These are phyloP conservation scores for Eupithecia insigniata DNA, from an alignment of 2,888 invertebrate species.

Conservation along the genomic window DNA sequence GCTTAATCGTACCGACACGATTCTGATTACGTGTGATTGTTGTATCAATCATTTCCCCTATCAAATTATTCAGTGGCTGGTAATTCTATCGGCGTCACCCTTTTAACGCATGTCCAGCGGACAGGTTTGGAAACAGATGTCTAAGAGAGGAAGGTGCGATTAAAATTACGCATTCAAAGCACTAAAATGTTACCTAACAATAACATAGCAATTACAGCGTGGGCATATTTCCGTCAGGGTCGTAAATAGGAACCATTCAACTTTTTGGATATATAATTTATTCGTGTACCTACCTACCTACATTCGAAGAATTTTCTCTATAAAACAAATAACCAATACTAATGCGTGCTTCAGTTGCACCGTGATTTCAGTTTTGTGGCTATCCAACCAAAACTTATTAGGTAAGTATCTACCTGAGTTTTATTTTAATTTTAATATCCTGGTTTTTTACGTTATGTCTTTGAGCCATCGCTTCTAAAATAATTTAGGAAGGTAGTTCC, in stretches of 20 bases:
- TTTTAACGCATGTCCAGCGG: slow-evolving; percentile 34
- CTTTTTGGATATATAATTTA: background rate
- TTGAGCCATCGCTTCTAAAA: background rate
- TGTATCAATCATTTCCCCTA: slow-evolving; percentile 83
- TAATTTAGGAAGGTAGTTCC: background rate
- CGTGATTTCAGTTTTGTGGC: background rate
- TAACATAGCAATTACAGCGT: background rate
- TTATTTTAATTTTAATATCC: background rate
- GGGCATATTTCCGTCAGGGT: background rate
- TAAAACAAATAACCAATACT: too few species aligned
- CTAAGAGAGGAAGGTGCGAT: background rate
- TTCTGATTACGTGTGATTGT: slow-evolving; percentile 81
- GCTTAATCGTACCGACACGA: slow-evolving; percentile 80
- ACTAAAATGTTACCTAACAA: too few species aligned
- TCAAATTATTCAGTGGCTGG: slow-evolving; percentile 82
- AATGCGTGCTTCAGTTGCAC: too few species aligned
- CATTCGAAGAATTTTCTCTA: background rate
- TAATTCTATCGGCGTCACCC: slow-evolving; percentile 77
- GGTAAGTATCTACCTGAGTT: too few species aligned
- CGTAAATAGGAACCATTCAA: too few species aligned
- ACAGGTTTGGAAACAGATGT: background rate
- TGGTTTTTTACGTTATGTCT: background rate
- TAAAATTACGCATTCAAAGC: background rate
- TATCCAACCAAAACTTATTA: too few species aligned
- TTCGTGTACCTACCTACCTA: too few species aligned